phyloP scores from a whole-genome alignment of 2,113 vertebrate species.

The Microcebus murinus region DNA sequence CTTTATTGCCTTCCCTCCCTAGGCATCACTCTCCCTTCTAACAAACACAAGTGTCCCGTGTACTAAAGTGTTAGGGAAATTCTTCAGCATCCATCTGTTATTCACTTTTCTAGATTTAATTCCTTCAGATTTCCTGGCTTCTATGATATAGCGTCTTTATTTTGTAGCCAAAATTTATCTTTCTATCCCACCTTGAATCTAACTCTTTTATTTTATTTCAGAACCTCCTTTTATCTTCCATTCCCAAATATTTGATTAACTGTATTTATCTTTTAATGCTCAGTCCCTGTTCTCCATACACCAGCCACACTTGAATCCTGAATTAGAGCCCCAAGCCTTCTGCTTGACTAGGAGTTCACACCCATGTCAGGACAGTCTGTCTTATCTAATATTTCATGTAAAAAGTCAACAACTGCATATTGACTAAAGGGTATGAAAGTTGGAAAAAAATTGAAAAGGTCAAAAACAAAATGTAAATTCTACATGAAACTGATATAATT shows the following conservation, averaged over 20 bases:
- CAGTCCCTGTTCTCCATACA: neutral
- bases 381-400: neutral
- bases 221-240: neutral
- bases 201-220: no score
- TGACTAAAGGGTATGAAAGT: neutral
- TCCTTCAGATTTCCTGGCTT: neutral
- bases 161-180: neutral
- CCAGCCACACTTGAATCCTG: neutral
- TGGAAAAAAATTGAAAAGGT: neutral
- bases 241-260: neutral
- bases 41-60: neutral
- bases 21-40: neutral
- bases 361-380: neutral
- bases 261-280: neutral
- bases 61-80: neutral
- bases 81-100: neutral
- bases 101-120: neutral
- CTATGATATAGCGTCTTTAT: neutral
- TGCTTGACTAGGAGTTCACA: neutral
- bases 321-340: neutral
- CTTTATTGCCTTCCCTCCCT: neutral
- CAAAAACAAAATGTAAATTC: conserved; percentile 25
- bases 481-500: neutral
- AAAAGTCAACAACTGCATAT: neutral
- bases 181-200: neutral